These are phyloP conservation scores for Lipotes vexillifer DNA, from an alignment of 2,113 vertebrate species.

Conservation along the genomic window DNA sequence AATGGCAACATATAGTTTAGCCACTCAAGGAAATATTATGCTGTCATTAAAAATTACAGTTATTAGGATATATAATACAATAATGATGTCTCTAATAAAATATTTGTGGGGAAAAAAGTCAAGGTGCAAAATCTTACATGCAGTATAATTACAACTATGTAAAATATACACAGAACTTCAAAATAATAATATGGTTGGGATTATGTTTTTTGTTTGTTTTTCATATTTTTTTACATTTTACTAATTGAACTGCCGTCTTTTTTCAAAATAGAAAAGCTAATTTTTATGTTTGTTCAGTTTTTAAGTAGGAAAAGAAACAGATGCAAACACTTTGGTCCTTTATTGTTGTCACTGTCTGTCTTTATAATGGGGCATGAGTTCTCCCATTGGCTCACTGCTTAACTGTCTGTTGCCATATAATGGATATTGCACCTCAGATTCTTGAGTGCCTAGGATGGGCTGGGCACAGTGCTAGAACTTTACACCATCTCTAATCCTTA, in stretches of 20 bases:
- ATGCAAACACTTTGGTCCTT: neutral
- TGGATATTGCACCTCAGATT: neutral
- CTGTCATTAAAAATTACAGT: slow-evolving; percentile 17
- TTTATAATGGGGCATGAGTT: neutral
- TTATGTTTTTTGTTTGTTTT: neutral
- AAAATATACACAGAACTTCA: neutral
- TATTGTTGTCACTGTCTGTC: neutral
- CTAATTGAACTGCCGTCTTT: neutral
- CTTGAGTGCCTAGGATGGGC: neutral
- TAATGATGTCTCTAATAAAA: neutral
- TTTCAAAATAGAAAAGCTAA: neutral
- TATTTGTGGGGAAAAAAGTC: neutral
- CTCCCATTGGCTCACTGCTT: neutral
- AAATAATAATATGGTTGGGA: neutral
- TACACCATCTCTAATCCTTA: neutral
- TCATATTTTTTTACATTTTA: neutral
- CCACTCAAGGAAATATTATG: neutral
- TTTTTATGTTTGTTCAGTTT: neutral
- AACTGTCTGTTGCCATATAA: neutral
- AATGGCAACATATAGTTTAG: neutral
- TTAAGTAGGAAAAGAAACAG: neutral
- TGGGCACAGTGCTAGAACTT: neutral
- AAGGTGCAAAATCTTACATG: neutral
- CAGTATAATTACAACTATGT: neutral
- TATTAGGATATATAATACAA: neutral